These are phyloP conservation scores for Dromius quadrimaculatus DNA, from an alignment of 2,888 invertebrate genomes.

Conservation along the genomic window DNA sequence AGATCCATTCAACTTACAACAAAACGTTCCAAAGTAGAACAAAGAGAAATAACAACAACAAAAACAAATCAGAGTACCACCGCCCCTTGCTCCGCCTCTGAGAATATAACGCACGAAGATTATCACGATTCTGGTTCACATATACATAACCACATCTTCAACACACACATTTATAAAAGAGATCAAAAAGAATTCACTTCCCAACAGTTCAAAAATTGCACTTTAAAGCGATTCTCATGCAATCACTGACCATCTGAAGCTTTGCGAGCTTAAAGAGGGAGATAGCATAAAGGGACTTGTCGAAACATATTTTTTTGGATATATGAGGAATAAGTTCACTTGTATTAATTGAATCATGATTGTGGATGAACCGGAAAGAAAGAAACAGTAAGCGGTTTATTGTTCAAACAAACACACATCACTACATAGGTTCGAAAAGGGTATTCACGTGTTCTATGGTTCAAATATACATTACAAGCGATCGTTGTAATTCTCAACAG, in stretches of 20 bases:
- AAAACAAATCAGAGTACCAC: slow-evolving; percentile 2
- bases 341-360: no score
- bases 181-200: no score
- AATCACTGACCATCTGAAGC: no score
- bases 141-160: background rate
- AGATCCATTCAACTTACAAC: slow-evolving; percentile 10
- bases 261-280: no score
- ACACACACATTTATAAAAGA: background rate
- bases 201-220: no score
- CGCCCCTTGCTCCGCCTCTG: background rate
- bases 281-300: no score
- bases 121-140: slow-evolving; percentile 11
- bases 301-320: no score
- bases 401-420: background rate
- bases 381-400: no score
- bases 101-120: background rate
- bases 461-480: no score
- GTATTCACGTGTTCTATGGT: background rate
- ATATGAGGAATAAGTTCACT: no score
- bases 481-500: background rate
- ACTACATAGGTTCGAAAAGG: background rate
- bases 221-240: no score
- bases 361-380: no score
- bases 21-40: slow-evolving; percentile 21
- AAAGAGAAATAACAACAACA: slow-evolving; percentile 22